Evolutionary conservation across 2,797 vertebrate genomes (phyloP), one percentile per base, ranked within the genome.

Genomic region (Catharus ustulatus): DNA sequence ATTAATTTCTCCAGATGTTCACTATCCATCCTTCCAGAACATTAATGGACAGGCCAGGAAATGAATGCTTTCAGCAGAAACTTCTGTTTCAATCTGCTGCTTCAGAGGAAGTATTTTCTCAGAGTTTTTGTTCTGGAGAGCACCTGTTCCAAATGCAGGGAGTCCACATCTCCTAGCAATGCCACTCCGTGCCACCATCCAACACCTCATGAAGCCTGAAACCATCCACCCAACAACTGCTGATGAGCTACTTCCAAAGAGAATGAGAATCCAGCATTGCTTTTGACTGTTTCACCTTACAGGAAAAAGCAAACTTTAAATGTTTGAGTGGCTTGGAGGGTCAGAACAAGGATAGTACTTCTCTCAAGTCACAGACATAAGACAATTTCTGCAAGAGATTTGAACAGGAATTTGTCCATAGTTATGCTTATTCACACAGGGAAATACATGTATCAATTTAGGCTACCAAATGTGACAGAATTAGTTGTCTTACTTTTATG

Each of bases 1-100:
- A 74, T 85, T 66, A 68, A 71, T 52, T 58, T 52, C 34, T 94
- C 79, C 89, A 95, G 73, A 87, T 92, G 82, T 68, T 86, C 82
- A 69, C n/a, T 58, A 78, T 69, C 51, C 78, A 68, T n/a, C 55
- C 49, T 92, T n/a, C 58, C 36, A 86, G 51, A 88, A 52, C 46
- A 51, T n/a, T 84, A 81, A 68, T 6, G 15, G 84, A 22, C 43
- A 91, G 45, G 40, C 43, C n/a, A 81, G 26, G 43, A 51, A 91
- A 85, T 32, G 11, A 82, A 90, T 73, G 36, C 29, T 90, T 95
- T 76, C 32, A 84, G 52, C 48, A 84, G 67, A 75, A 88, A 59
- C 30, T 67, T 78, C 59, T 15, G 10, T 71, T 93, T 90, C 71
- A 2, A 2, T 1, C 51, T 76, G 14, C n/a, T 84, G 66, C 63